Percentiles rank a stretch among this genome's conserved stretches.
phyloP scores from a whole-genome alignment of 2,888 invertebrate genomes.

The Neoscelio sp. region DNA sequence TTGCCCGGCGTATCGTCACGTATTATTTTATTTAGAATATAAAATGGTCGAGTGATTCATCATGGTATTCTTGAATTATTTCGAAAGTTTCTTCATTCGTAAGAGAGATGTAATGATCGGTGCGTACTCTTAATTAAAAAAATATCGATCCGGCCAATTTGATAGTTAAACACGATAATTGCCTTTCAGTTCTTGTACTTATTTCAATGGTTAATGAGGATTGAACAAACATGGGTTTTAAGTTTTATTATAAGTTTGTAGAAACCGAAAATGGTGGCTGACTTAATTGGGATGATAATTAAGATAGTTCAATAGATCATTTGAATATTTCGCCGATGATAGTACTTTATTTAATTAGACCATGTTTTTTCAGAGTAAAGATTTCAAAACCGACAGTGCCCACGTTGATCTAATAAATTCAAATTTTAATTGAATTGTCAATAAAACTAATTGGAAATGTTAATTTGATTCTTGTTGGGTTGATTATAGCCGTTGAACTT shows the following conservation, averaged over 20 bases:
- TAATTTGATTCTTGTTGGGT: slow-evolving; percentile 22
- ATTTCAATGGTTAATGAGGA: slow-evolving; percentile 23
- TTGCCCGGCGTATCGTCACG: slow-evolving; percentile 2
- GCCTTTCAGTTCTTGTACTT: background rate
- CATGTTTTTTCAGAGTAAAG: too few species aligned
- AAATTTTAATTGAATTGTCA: slow-evolving; percentile 15
- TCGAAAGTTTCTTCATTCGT: too few species aligned
- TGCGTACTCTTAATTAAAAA: slow-evolving; percentile 24
- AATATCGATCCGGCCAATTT: slow-evolving; percentile 10
- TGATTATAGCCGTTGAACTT: slow-evolving; percentile 29
- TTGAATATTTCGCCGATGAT: background rate
- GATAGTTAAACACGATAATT: slow-evolving; percentile 26
- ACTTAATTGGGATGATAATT: slow-evolving; percentile 13
- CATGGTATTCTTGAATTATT: slow-evolving; percentile 14
- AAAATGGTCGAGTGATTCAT: too few species aligned
- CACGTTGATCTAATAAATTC: slow-evolving; percentile 27
- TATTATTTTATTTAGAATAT: background rate
- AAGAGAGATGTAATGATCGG: background rate
- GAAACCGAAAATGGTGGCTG: background rate
- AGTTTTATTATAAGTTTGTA: slow-evolving; percentile 38
- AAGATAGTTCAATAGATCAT: slow-evolving; percentile 6
- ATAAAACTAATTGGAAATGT: slow-evolving; percentile 34
- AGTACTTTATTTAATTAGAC: slow-evolving; percentile 8
- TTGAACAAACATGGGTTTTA: slow-evolving; percentile 14
- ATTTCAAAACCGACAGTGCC: too few species aligned